These are phyloP conservation scores for Heliconius himera DNA, from an alignment of 1,140 invertebrate species.

Conservation along the genomic window DNA sequence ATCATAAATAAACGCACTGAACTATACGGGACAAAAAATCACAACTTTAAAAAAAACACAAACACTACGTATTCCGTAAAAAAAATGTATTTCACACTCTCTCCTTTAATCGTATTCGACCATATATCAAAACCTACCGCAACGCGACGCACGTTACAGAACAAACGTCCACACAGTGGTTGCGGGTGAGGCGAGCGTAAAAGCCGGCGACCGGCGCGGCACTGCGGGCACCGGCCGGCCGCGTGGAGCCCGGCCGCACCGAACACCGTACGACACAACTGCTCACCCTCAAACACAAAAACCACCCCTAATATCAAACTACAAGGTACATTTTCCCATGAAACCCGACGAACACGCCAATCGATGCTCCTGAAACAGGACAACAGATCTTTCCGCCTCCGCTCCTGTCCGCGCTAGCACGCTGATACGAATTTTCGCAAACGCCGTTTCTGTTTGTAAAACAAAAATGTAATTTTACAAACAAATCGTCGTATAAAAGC, in stretches of 20 bases:
- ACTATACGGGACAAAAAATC: conserved; percentile 27
- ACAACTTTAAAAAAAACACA: conserved; percentile 40
- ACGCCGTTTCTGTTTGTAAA: conserved; percentile 54
- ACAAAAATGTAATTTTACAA: conserved; percentile 62
- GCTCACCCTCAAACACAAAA: conserved; percentile 33
- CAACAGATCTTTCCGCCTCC: conserved; percentile 75
- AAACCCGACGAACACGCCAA: conserved; percentile 52
- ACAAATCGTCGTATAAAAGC: conserved; percentile 49
- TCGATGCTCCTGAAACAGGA: conserved; percentile 77
- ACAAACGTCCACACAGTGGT: conserved; percentile 22
- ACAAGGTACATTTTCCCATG: conserved; percentile 45
- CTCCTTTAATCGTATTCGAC: conserved; percentile 46
- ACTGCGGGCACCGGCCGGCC: conserved; percentile 70
- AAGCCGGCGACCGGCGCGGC: conserved; percentile 70
- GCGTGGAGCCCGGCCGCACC: conserved; percentile 57
- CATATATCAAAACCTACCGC: conserved; percentile 45
- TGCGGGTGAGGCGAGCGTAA: conserved; percentile 49
- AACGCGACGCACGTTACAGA: conserved; percentile 61
- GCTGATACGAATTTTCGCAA: conserved; percentile 61
- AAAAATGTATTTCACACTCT: conserved; percentile 45
- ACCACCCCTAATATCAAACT: conserved; percentile 43
- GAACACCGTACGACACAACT: conserved; percentile 61
- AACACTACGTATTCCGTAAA: conserved; percentile 40
- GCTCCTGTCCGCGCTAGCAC: conserved; percentile 59
- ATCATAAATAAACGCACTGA: conserved; percentile 39